A percentile compares a stretch with the other conserved stretches of the same genome.
phyloP scores from a whole-genome alignment of 1,140 invertebrate genomes.

The Acyrthosiphon pisum region DNA sequence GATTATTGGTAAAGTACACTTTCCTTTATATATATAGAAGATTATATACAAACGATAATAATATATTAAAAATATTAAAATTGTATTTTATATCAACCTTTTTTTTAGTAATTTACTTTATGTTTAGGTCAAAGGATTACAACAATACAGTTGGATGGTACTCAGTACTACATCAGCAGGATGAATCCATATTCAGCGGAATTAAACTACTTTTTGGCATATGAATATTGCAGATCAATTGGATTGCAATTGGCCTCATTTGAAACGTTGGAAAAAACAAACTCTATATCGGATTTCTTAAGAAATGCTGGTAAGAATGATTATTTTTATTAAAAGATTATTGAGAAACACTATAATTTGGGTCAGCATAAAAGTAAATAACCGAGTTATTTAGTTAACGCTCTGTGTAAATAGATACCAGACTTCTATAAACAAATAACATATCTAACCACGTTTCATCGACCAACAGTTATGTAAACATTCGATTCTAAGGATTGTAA shows the following conservation, averaged over 20 bases:
- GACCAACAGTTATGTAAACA: slow-evolving; percentile 25
- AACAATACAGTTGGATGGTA: slow-evolving; percentile 82
- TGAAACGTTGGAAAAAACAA: slow-evolving; percentile 84
- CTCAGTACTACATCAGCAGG: slow-evolving; percentile 85
- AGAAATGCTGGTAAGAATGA: slow-evolving; percentile 73
- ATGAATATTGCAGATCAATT: slow-evolving; percentile 85
- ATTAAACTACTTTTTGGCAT: slow-evolving; percentile 85
- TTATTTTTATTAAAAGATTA: neutral
- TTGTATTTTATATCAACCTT: neutral
- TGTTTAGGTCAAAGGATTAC: slow-evolving; percentile 80
- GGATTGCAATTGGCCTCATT: slow-evolving; percentile 84
- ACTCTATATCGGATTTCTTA: slow-evolving; percentile 81
- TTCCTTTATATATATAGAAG: no score
- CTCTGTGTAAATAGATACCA: slow-evolving; percentile 8
- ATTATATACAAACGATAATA: neutral
- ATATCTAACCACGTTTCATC: no score
- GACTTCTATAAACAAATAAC: neutral
- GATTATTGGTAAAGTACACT: no score
- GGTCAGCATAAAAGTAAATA: neutral
- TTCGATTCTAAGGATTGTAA: neutral
- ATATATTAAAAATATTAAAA: neutral
- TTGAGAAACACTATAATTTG: neutral
- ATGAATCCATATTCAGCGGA: slow-evolving; percentile 88
- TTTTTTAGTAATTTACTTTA: neutral
- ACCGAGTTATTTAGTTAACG: neutral